Evolutionary conservation across 2,888 invertebrate genomes (phyloP), one percentile per base, ranked within the genome.

Genomic region (Caenorhabditis sp.): DNA sequence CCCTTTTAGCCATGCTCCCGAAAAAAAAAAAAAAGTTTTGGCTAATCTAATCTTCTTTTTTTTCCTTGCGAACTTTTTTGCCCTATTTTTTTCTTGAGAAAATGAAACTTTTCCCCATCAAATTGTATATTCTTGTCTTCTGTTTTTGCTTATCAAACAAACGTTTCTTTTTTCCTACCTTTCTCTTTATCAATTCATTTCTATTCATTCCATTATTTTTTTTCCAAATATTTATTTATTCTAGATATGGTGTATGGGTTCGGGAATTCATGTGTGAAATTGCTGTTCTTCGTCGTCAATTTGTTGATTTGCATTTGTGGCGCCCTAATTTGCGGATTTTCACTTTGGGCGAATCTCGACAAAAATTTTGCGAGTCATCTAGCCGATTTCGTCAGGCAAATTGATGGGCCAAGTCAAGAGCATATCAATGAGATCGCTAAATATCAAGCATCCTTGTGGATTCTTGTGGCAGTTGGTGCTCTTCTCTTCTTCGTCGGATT

Each of bases 301-400:
- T 74, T 86, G 17, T 69, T 84, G 49, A 80, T 86, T 54, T 86
- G 87, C 69, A 70, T 85, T 57, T 80, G 85, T 65, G 86, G 86
- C 23, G 85, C 75, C 0, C 70, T 85, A 10, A 73, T 86, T 67
- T 84, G 82, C 63, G 83, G 83, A 14, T 84, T 86, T 68, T 87
- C 87, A 1, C 70, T 86, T 23, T 86, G 86, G 86, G 87, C 85
- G 14, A 86, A 86, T 68, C 68, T 86, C 31, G 86, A 87, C 66
- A 77, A 82, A 59, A 75, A 87, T 54, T 86, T 86, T 63, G 76
- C 81, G 38, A 59, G 43, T 17, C 77, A 77, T 43, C 67, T 80
- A 23, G 60, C 73, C 1, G 74, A 77, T n/a, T 77, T 80, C 26
- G 69, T 74, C 14, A 62, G 74, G 12, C 70, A 76, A 59, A 68